Evolutionary conservation across 2,888 invertebrate species (phyloP).

Genomic region (Gerosis bhagava): DNA sequence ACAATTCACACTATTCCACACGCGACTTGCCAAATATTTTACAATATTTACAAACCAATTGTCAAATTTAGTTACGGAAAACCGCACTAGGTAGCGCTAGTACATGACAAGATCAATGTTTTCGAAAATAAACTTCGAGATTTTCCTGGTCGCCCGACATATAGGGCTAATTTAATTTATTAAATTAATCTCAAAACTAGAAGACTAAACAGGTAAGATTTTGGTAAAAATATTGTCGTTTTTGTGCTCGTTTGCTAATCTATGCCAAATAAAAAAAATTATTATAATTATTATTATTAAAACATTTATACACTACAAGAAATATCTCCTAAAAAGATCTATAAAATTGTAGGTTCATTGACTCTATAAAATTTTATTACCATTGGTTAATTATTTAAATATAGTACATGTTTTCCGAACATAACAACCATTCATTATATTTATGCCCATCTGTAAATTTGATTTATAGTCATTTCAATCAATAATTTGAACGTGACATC

Average conservation of each 20-base stretch:
- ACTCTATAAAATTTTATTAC: too few relatives aligned
- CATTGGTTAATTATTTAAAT: too few relatives aligned
- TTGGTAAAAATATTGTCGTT: slow-evolving; percentile 35
- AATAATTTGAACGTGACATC: slow-evolving; percentile 19
- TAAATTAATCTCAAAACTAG: slow-evolving; percentile 44
- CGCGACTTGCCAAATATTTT: too few relatives aligned
- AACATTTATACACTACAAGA: too few relatives aligned
- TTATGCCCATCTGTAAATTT: background rate
- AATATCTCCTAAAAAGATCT: too few relatives aligned
- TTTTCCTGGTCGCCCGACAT: slow-evolving; percentile 58
- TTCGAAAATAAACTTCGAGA: slow-evolving; percentile 77
- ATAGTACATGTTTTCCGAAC: too few relatives aligned
- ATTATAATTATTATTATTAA: too few relatives aligned
- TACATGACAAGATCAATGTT: slow-evolving; percentile 69
- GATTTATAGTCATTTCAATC: slow-evolving; percentile 19
- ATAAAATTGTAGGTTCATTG: too few relatives aligned
- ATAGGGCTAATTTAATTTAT: slow-evolving; percentile 46
- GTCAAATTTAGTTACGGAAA: slow-evolving; percentile 62
- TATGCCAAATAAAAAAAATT: too few relatives aligned
- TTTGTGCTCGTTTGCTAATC: too few relatives aligned
- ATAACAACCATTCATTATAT: too few relatives aligned
- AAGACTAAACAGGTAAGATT: slow-evolving; percentile 57
- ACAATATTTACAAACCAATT: slow-evolving; percentile 31
- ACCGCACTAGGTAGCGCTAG: slow-evolving; percentile 59
- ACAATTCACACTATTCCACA: too few relatives aligned